phyloP scores from a whole-genome alignment of 2,113 vertebrate genomes.

The Dicrurus megarhynchus region DNA sequence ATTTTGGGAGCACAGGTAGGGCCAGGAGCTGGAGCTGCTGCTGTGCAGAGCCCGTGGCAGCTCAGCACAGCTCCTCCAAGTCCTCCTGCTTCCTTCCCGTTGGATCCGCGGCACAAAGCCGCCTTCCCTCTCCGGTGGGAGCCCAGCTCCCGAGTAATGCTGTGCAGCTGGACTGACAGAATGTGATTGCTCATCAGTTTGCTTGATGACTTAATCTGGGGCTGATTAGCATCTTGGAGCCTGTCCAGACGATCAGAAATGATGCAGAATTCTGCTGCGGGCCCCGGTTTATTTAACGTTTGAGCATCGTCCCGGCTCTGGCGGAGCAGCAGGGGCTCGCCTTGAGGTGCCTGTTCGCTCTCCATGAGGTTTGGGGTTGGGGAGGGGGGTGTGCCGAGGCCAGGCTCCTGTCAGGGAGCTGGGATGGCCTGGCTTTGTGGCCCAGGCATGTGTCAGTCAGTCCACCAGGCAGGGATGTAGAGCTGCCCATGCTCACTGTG shows the following conservation, averaged over 20 bases:
- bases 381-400: background rate
- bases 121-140: background rate
- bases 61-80: background rate
- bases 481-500: accelerated
- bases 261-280: background rate
- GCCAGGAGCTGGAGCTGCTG: background rate
- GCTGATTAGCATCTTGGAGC: slow-evolving; percentile 55
- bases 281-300: background rate
- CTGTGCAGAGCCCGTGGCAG: accelerated
- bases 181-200: slow-evolving; percentile 53
- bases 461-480: background rate
- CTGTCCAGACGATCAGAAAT: background rate
- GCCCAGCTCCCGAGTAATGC: background rate
- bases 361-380: accelerated
- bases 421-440: background rate
- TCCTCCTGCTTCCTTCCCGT: background rate
- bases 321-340: accelerated
- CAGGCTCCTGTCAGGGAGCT: background rate
- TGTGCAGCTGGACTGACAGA: slow-evolving; percentile 45
- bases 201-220: slow-evolving; percentile 59
- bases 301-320: background rate
- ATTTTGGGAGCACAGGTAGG: background rate
- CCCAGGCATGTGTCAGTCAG: accelerated
- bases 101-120: background rate
- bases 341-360: accelerated